These are phyloP conservation scores for Crepidodera aurea DNA, from an alignment of 2,888 invertebrate genomes.

Conservation along the genomic window DNA sequence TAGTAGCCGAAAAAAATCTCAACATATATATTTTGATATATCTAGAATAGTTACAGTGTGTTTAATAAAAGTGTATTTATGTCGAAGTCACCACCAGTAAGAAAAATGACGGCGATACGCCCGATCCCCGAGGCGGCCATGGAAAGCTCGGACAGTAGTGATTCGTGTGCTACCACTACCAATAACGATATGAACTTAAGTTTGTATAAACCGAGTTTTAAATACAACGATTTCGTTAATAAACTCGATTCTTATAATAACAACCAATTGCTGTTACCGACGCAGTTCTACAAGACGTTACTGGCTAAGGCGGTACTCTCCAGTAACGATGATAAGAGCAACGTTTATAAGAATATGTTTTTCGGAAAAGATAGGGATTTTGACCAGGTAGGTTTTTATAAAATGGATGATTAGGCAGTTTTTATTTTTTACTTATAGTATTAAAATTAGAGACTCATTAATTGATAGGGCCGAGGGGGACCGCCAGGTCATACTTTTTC, in stretches of 20 bases:
- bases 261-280: slow-evolving; percentile 69
- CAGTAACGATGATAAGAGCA: slow-evolving; percentile 60
- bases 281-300: slow-evolving; percentile 81
- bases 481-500: too few relatives aligned
- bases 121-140: slow-evolving; percentile 54
- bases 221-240: slow-evolving; percentile 60
- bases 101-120: slow-evolving; percentile 56
- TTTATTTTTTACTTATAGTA: background rate
- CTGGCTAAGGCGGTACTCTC: slow-evolving; percentile 76
- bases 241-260: slow-evolving; percentile 61
- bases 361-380: slow-evolving; percentile 59
- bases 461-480: too few relatives aligned
- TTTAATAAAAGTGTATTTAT: slow-evolving; percentile 33
- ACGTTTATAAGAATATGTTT: slow-evolving; percentile 61
- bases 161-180: slow-evolving; percentile 53
- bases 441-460: too few relatives aligned
- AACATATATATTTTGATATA: slow-evolving; percentile 39
- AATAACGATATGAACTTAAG: slow-evolving; percentile 50
- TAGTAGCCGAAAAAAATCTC: slow-evolving; percentile 39
- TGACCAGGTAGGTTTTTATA: slow-evolving; percentile 55
- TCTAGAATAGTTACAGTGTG: slow-evolving; percentile 18
- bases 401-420: background rate
- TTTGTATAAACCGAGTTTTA: slow-evolving; percentile 54
- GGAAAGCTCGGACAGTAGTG: slow-evolving; percentile 60
- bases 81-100: slow-evolving; percentile 32